Evolutionary conservation across 2,113 vertebrate genomes (phyloP), one percentile per base, ranked within the genome.

Genomic region (Gadus macrocephalus): DNA sequence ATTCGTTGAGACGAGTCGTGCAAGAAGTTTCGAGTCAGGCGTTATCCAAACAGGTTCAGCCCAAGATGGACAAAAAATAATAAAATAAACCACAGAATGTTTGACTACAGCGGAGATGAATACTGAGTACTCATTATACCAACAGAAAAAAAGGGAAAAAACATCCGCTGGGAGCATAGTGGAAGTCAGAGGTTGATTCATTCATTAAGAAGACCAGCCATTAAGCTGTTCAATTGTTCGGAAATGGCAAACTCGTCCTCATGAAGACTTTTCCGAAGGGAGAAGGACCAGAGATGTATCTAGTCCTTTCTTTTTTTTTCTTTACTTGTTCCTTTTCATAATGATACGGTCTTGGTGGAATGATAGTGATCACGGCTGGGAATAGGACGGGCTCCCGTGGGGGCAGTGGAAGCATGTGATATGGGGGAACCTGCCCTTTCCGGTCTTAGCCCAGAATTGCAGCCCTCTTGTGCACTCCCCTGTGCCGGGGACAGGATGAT

Each of bases 401-500:
- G 74, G 75, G 74, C 70, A 75, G 76, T 64, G 65, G 78, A 78
- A 82, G 70, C 42, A 14, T 49, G 42, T 49, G 42, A 49, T 62
- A 75, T 77, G 70, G 38, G 38, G 68, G 28, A 64, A 68, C 73
- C 78, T 72, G 70, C 56, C 83, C 88, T 72, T 84, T 86, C 78
- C 80, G 78, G 15, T 11, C 76, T 70, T 81, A 66, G 77, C 74
- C 80, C 72, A 73, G 78, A 91, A 91, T 91, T 89, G 88, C 77
- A 85, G 66, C 64, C 79, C 67, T 89, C 68, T 78, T 68, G 71
- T 81, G 75, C 78, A 73, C 80, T 81, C 80, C 78, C 83, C 83
- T 80, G 63, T 70, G 65, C 27, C 58, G 67, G 56, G 72, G 88
- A 91, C 82, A 84, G 73, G 76, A 86, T 91, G 87, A 93, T 91